phyloP scores from a whole-genome alignment of 1,140 invertebrate genomes.

The Rhopalosiphum maidis region DNA sequence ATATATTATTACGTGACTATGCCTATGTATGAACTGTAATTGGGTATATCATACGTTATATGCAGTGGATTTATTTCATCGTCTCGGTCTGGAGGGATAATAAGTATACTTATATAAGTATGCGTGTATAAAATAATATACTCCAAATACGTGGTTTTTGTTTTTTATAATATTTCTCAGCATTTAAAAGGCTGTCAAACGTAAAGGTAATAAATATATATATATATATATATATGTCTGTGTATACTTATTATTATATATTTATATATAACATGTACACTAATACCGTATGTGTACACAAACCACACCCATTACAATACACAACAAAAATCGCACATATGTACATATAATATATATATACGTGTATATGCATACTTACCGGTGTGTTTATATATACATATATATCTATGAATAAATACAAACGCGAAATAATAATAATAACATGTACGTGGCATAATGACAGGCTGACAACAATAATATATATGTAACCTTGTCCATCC shows the following conservation, averaged over 20 bases:
- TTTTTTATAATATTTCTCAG: neutral
- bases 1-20: no score
- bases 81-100: no score
- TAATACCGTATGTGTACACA: neutral
- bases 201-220: neutral
- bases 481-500: neutral
- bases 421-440: slow-evolving; percentile 40
- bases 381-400: neutral
- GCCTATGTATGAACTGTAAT: no score
- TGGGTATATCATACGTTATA: no score
- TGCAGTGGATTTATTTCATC: no score
- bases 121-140: neutral
- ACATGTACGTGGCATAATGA: slow-evolving; percentile 40
- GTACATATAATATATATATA: neutral
- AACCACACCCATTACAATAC: neutral
- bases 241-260: neutral
- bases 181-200: neutral
- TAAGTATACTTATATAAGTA: neutral
- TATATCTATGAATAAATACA: neutral
- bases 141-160: neutral
- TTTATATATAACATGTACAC: neutral
- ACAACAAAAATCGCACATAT: neutral
- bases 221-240: neutral
- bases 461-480: slow-evolving; percentile 55
- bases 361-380: neutral